A percentile compares a stretch with the other conserved stretches of the same genome.
phyloP scores from a whole-genome alignment of 1,140 invertebrate genomes.

The Branchinecta lindahli region DNA sequence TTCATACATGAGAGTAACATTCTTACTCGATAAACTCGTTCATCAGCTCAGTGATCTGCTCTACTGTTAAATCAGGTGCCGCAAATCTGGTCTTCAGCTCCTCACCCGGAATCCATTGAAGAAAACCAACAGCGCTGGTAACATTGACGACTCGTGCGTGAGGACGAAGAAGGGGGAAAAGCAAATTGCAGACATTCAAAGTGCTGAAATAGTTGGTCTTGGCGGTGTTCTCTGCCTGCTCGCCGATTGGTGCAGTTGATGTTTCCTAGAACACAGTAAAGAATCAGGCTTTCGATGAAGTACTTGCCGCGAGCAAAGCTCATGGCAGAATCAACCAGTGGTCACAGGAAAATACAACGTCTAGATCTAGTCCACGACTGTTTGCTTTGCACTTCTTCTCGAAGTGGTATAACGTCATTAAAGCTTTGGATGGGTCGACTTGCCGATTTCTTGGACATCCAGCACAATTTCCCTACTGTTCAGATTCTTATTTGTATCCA shows the following conservation, averaged over 20 bases:
- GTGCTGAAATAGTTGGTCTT: slow-evolving; percentile 50
- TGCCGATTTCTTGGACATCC: no score
- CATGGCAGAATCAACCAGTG: no score
- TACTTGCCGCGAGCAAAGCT: no score
- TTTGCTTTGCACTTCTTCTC: no score
- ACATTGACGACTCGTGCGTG: slow-evolving; percentile 56
- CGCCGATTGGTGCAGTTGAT: slow-evolving; percentile 42
- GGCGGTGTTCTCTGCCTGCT: slow-evolving; percentile 52
- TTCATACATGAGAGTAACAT: not conserved
- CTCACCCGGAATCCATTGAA: slow-evolving; percentile 36
- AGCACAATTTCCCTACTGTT: no score
- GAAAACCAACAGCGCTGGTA: slow-evolving; percentile 47
- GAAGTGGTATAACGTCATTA: no score
- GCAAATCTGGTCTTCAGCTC: slow-evolving; percentile 37
- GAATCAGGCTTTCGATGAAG: no score
- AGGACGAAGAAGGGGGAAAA: slow-evolving; percentile 49
- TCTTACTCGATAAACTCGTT: slow-evolving; percentile 45
- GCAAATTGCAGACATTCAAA: slow-evolving; percentile 41
- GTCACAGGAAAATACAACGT: no score
- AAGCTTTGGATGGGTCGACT: no score
- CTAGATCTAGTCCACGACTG: no score
- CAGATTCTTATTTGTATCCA: no score
- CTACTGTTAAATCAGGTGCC: slow-evolving; percentile 37
- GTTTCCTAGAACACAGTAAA: slow-evolving; percentile 25
- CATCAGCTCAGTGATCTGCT: slow-evolving; percentile 42